Evolutionary conservation across 2,797 vertebrate genomes (phyloP), one percentile per base, ranked within the genome.

Genomic region (Galaxias olidus): DNA sequence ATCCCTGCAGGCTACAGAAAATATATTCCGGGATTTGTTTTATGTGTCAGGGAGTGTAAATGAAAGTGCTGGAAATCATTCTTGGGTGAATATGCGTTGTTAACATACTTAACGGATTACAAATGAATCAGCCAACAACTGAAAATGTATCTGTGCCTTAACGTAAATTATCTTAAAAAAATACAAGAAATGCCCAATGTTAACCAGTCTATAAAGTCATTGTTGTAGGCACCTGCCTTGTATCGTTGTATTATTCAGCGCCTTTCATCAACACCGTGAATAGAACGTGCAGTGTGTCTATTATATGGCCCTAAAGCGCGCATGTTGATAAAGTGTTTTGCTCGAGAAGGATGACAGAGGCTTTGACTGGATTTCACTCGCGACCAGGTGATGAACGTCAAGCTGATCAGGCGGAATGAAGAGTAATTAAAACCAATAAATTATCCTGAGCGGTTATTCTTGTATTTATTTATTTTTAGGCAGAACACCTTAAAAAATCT

Each of bases 391-490:
- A 96, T 94, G 95, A 96, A 94, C 94, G 88, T 93, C 90, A 93
- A 93, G 92, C 94, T 93, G 93, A 95, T 95, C 93, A 93, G 94
- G 94, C 93, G 93, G 95, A 95, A 96, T 95, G 94, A 94, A 94
- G 95, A 95, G 95, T 98, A 98, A 98, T 98, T 98, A 98, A 98
- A 97, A 96, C 95, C 96, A 96, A 98, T 98, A 98, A 98, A 98
- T 97, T 96, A 97, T 96, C 94, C 94, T 92, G 90, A 89, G 91
- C 92, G 87, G 91, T 80, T 90, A 90, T 91, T 92, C 92, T 94
- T 91, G 90, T 92, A 89, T 30, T 30, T 30, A 91, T 91, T 91
- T 92, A 92, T 93, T 90, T 91, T 92, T 91, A 88, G 91, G 87
- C 91, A 92, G 95, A 95, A 98, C n/a, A n/a, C n/a, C n/a, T n/a